Conservation (phyloP, 1,140 invertebrate genomes). For the Micrasema longulum region DNA sequence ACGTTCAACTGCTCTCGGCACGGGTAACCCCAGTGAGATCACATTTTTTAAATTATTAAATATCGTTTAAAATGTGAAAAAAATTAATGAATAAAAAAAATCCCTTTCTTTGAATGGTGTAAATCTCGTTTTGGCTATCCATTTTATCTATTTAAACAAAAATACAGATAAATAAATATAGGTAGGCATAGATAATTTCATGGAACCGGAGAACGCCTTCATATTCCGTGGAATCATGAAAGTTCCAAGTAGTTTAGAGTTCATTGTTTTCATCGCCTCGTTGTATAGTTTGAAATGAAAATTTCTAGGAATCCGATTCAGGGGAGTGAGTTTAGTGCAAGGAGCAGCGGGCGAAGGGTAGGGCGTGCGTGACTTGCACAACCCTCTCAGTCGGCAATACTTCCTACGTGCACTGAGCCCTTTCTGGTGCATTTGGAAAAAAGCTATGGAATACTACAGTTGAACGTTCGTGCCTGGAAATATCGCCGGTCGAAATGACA, state of each 20-base stretch:
- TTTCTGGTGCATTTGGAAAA: background rate
- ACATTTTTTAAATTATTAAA: too few species aligned
- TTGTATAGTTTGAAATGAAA: constrained; percentile 7
- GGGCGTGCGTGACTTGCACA: constrained; percentile 26
- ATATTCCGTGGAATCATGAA: background rate
- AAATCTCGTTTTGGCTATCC: too few species aligned
- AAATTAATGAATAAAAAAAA: too few species aligned
- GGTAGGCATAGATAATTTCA: too few species aligned
- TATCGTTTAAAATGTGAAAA: too few species aligned
- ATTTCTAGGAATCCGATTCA: background rate
- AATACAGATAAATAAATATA: too few species aligned
- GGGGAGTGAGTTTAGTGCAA: too few species aligned
- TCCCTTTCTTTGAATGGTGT: too few species aligned
- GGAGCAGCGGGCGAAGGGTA: background rate
- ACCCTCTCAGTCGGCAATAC: constrained; percentile 5
- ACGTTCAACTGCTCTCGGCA: too few species aligned
- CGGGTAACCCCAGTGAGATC: too few species aligned
- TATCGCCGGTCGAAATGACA: background rate
- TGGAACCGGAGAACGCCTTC: too few species aligned
- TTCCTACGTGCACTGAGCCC: background rate
- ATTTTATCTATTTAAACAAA: too few species aligned
- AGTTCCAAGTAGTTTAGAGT: background rate
- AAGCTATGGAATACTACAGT: background rate
- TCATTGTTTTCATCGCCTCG: constrained; percentile 7
- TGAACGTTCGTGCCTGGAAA: constrained; percentile 26